phyloP scores from a whole-genome alignment of 2,113 vertebrate genomes.

The Oxyruncus cristatus region DNA sequence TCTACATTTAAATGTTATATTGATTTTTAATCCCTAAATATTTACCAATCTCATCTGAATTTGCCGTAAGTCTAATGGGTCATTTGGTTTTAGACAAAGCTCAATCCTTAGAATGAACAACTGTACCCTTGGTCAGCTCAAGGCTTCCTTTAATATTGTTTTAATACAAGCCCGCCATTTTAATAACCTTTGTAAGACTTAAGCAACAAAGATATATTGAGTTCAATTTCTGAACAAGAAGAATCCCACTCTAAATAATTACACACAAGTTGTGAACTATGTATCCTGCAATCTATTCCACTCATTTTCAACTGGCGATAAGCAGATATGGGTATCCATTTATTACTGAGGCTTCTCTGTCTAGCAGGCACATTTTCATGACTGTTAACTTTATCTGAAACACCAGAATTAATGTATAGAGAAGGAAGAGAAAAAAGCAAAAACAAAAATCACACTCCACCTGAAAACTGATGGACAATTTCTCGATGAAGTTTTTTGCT shows the following conservation, averaged over 20 bases:
- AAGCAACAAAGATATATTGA: not conserved
- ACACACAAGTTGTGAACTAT: not conserved
- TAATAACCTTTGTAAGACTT: not conserved
- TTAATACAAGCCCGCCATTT: not conserved
- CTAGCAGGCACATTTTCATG: not conserved
- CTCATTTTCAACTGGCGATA: not conserved
- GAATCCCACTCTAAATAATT: not conserved
- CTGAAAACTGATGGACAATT: not conserved
- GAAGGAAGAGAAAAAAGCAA: not conserved
- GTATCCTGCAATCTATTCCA: not conserved
- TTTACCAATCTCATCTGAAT: not conserved
- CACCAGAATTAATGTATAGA: not conserved
- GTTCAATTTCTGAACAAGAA: not conserved
- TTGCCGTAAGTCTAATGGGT: not conserved
- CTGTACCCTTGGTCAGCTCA: not conserved
- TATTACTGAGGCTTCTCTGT: not conserved
- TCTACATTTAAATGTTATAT: not conserved
- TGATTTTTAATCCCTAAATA: not conserved
- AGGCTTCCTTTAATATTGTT: not conserved
- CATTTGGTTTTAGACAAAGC: not conserved
- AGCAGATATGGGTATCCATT: not conserved
- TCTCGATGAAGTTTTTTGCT: not conserved
- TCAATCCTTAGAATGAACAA: not conserved
- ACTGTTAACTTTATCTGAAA: not conserved
- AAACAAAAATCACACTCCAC: not conserved